A percentile compares a stretch with the other conserved stretches of the same genome.
These are phyloP conservation scores for Poecilia picta DNA, from an alignment of 2,797 vertebrate species.

Conservation along the genomic window DNA sequence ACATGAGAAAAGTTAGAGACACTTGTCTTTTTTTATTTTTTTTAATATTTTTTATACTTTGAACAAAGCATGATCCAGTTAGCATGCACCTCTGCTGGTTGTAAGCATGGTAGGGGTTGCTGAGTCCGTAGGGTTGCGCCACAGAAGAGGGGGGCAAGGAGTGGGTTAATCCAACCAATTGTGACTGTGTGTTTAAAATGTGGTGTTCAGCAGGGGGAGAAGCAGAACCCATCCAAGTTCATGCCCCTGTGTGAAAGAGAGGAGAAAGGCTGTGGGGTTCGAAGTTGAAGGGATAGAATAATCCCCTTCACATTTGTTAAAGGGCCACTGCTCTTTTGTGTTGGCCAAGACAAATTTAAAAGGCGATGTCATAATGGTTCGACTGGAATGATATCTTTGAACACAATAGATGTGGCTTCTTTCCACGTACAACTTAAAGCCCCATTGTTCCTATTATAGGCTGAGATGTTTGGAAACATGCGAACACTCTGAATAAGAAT, in stretches of 20 bases:
- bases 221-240: conserved; percentile 87
- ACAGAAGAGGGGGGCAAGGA: conserved; percentile 66
- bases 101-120: conserved; percentile 89
- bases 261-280: conserved; percentile 82
- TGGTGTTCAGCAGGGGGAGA: conserved; percentile 85
- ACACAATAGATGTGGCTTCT: conserved; percentile 82
- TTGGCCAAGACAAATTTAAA: conserved; percentile 82
- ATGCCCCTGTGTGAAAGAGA: conserved; percentile 89
- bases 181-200: conserved; percentile 93
- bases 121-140: conserved; percentile 89
- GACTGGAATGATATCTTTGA: conserved; percentile 83
- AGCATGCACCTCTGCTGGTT: conserved; percentile 95
- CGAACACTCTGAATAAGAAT: conserved; percentile 79
- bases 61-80: conserved; percentile 97
- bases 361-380: conserved; percentile 84
- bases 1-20: conserved; percentile 99
- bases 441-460: conserved; percentile 82
- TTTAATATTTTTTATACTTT: conserved; percentile 55
- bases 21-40: conserved; percentile 88
- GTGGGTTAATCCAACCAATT: conserved; percentile 94
- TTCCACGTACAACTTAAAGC: conserved; percentile 83
- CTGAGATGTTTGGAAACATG: conserved; percentile 82
- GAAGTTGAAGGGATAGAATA: conserved; percentile 80
- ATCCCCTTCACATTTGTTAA: conserved; percentile 91
- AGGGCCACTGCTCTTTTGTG: conserved; percentile 84